Base-by-base conservation (phyloP, 1,140 invertebrate genomes). In the Drosophila watanabei region DNA sequence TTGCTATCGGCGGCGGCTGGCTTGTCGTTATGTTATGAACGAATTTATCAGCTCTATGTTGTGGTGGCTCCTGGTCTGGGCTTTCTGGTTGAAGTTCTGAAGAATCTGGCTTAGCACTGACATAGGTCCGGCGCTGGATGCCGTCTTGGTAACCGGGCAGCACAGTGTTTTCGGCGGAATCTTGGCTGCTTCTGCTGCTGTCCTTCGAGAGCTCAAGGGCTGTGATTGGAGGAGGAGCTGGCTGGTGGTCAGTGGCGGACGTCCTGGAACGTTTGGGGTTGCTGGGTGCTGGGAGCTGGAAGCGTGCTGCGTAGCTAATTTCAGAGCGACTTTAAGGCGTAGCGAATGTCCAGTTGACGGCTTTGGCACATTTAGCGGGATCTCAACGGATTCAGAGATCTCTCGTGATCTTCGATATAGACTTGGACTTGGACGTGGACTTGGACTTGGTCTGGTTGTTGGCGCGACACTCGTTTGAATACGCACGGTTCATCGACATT, bases 31-130 rank as follows among this genome's bases (percentile, higher is more conserved):
- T 92, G 89, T 92, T 92, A 92, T 92, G 73, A 92, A 92, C 41
- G 92, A 93, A 87, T 93, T 92, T 86, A 92, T 86, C 80, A 91
- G 72, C 72, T 91, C 89, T 85, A 88, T 63, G 72, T 92, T 93
- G 83, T 93, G 86, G 13, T 83, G 81, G 59, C 72, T 85, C 68
- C 92, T 72, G 46, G 65, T 69, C 56, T 88, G 86, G 37, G 78
- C 64, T 72, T 93, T 93, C 68, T 89, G 86, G 73, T 93, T 92
- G 79, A 93, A 89, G 72, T 92, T 92, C 59, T 89, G 73, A 54
- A 89, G 71, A 60, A 93, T 62, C 65, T 92, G 88, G 58, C 66
- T 92, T 93, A 87, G 59, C 68, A 93, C 75, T 93, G 92, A 92
- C 92, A 93, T 93, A 93, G 80, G 79, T 82, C 79, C 87, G 86